Evolutionary conservation across 2,113 vertebrate species (phyloP).

Genomic region (Hyla sarda): DNA sequence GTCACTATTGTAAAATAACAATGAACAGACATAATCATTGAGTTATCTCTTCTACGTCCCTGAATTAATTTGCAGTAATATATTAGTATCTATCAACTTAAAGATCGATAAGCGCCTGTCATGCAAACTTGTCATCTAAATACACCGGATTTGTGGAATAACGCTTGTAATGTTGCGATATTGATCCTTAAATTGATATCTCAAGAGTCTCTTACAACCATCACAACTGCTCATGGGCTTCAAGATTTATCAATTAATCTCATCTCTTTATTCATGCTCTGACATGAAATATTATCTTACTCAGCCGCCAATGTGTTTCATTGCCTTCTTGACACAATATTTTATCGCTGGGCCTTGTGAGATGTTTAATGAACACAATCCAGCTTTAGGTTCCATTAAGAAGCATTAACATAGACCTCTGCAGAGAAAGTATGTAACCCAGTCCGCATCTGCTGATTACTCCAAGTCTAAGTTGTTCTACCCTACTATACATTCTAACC

Average conservation of each 20-base stretch:
- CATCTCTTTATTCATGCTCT: background rate
- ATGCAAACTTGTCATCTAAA: background rate
- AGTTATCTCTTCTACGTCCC: background rate
- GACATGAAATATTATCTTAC: background rate
- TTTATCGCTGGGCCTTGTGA: background rate
- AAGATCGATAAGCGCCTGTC: background rate
- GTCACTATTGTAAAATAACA: background rate
- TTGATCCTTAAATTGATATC: conserved; percentile 22
- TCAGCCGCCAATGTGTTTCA: background rate
- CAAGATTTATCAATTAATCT: conserved; percentile 2
- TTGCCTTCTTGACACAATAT: background rate
- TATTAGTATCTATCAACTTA: background rate
- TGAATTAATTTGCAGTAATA: background rate
- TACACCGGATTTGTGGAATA: background rate
- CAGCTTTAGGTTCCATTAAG: conserved; percentile 13
- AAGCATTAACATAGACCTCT: conserved; percentile 24
- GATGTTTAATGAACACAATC: conserved; percentile 33
- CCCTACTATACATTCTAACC: background rate
- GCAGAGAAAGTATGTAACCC: background rate
- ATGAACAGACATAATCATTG: background rate
- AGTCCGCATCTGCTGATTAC: background rate
- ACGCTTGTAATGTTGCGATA: background rate
- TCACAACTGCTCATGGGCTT: background rate
- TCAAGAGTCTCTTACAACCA: conserved; percentile 2
- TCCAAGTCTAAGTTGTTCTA: background rate